A percentile compares a stretch with the other conserved stretches of the same genome.
Evolutionary conservation across 2,888 invertebrate genomes (phyloP).

Genomic region (Opisthograptis luteolata): DNA sequence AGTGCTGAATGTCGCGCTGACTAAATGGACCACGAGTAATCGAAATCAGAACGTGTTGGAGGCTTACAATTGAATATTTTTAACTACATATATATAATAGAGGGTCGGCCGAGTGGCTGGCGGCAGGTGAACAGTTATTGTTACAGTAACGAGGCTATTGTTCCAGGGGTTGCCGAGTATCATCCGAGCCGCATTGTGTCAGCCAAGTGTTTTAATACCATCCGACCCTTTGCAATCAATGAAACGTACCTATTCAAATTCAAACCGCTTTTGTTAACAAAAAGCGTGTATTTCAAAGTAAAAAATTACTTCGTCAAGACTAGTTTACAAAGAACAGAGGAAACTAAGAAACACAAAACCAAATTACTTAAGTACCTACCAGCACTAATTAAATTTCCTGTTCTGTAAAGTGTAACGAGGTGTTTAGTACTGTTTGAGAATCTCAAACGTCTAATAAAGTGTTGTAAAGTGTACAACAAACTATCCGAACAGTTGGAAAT

Average conservation of each 20-base stretch:
- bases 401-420: conserved; percentile 27
- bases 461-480: conserved; percentile 23
- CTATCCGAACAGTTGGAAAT: conserved; percentile 24
- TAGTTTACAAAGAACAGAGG: conserved; percentile 11
- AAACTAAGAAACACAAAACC: conserved; percentile 24
- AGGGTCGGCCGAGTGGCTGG: conserved; percentile 34
- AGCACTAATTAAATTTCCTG: conserved; percentile 27
- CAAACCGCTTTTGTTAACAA: conserved; percentile 20
- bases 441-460: conserved; percentile 28
- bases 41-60: conserved; percentile 43
- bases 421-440: conserved; percentile 26
- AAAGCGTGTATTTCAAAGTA: neutral
- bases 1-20: conserved; percentile 42
- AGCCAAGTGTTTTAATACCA: conserved; percentile 64
- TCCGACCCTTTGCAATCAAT: conserved; percentile 51
- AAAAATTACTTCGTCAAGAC: conserved; percentile 10
- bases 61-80: conserved; percentile 59
- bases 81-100: conserved; percentile 40
- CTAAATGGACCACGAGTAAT: conserved; percentile 49
- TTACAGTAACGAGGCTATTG: conserved; percentile 74
- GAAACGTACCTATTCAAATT: conserved; percentile 22
- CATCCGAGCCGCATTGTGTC: conserved; percentile 69
- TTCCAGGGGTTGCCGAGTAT: conserved; percentile 62
- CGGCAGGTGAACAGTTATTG: conserved; percentile 66
- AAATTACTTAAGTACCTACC: conserved; percentile 22